phyloP scores from a whole-genome alignment of 2,113 vertebrate genomes.

The Cyphomyrus discorhynchus region DNA sequence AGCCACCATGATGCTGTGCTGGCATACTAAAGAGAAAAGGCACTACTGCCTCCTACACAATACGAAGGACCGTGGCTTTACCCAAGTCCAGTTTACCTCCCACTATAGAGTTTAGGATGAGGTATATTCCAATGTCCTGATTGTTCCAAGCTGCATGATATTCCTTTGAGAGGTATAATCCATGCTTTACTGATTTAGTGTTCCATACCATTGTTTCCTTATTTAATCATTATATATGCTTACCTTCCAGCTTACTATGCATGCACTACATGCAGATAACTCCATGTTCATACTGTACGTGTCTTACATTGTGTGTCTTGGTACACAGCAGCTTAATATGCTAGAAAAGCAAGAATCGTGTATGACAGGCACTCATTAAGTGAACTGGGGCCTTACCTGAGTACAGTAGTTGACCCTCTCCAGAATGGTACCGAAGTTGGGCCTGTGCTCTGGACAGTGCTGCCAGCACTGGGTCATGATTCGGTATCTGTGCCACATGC shows the following conservation, averaged over 20 bases:
- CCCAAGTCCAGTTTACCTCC: neutral
- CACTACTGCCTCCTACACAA: neutral
- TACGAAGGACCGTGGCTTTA: neutral
- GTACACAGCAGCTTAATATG: neutral
- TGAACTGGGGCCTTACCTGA: slow-evolving; percentile 61
- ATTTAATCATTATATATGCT: neutral
- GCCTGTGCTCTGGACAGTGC: slow-evolving; percentile 80
- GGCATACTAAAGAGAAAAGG: neutral
- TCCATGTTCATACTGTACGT: neutral
- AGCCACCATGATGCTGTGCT: neutral
- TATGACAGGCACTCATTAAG: neutral
- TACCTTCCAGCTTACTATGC: neutral
- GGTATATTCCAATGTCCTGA: neutral
- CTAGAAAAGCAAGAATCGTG: neutral
- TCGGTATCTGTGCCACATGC: slow-evolving; percentile 62
- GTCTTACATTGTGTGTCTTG: neutral
- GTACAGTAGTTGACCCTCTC: slow-evolving; percentile 83
- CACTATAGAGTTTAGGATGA: neutral
- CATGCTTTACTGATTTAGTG: neutral
- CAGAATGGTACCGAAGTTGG: slow-evolving; percentile 80
- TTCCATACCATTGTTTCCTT: neutral
- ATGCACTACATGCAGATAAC: neutral
- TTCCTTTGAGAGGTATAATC: neutral
- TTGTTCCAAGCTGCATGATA: neutral
- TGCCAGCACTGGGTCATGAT: slow-evolving; percentile 94